These are phyloP conservation scores for Malurus elegans DNA, from an alignment of 2,113 vertebrate species.

Conservation along the genomic window DNA sequence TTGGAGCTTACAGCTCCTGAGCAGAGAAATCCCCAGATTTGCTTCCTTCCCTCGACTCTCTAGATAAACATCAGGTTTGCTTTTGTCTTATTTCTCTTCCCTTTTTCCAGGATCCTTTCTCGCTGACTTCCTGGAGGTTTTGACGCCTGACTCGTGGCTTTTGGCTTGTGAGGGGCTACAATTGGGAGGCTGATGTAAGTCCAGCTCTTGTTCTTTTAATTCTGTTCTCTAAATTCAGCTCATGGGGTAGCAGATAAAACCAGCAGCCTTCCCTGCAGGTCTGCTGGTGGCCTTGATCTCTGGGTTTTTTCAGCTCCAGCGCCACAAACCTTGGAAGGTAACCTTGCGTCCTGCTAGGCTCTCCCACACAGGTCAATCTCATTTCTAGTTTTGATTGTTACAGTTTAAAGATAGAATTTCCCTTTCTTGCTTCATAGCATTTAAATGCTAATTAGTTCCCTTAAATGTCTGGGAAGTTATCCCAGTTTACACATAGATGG, in stretches of 20 bases:
- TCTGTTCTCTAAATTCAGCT: not conserved
- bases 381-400: conserved; percentile 54
- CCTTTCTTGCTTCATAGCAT: conserved; percentile 46
- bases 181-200: not conserved
- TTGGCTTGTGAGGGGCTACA: not conserved
- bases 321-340: not conserved
- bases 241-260: not conserved
- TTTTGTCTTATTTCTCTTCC: not conserved
- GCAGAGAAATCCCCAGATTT: not conserved
- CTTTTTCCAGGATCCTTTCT: not conserved
- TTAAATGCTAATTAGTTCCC: conserved; percentile 58
- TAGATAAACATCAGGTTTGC: not conserved
- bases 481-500: conserved; percentile 51
- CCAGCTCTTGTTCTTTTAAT: not conserved
- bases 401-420: conserved; percentile 52
- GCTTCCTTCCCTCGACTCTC: not conserved
- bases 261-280: not conserved
- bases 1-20: not conserved
- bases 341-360: conserved; percentile 26
- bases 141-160: not conserved
- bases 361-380: conserved; percentile 37
- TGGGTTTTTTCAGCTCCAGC: not conserved
- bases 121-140: not conserved
- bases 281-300: not conserved
- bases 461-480: conserved; percentile 56